Evolutionary conservation across 2,113 vertebrate genomes (phyloP).

Genomic region (Brachirus orientalis): DNA sequence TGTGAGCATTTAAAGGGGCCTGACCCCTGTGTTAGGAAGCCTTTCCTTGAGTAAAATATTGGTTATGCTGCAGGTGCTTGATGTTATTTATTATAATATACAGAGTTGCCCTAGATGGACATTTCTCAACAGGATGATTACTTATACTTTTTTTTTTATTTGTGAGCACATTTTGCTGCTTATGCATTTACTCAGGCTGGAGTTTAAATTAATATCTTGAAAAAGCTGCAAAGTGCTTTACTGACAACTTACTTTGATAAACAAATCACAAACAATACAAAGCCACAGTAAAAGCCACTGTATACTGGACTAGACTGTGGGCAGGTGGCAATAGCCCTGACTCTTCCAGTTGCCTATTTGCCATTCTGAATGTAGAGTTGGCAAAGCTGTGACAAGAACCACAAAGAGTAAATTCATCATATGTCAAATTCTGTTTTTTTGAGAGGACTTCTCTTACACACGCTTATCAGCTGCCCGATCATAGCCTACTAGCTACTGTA

Average conservation of each 20-base stretch:
- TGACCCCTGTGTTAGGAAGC: not conserved
- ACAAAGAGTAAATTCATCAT: slow-evolving; percentile 63
- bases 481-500: slow-evolving; percentile 69
- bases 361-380: slow-evolving; percentile 5
- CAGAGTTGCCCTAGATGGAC: too few relatives aligned
- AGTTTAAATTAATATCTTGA: too few relatives aligned
- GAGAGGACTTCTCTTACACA: slow-evolving; percentile 42
- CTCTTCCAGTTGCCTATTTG: slow-evolving; percentile 20
- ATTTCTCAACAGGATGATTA: too few relatives aligned
- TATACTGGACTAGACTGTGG: slow-evolving; percentile 2
- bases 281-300: not conserved
- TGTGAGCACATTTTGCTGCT: not conserved
- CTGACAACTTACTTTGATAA: not conserved
- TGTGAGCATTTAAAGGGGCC: not conserved
- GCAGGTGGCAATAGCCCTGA: not conserved
- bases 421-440: slow-evolving; percentile 62
- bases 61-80: too few relatives aligned
- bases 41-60: too few relatives aligned
- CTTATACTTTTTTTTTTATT: too few relatives aligned
- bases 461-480: slow-evolving; percentile 63
- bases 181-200: not conserved
- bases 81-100: too few relatives aligned
- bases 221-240: not conserved
- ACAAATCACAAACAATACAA: not conserved
- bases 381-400: slow-evolving; percentile 51